Percentiles rank a stretch among this genome's conserved stretches.
Evolutionary conservation across 2,888 invertebrate species (phyloP).

Genomic region (Catocala fraxini): DNA sequence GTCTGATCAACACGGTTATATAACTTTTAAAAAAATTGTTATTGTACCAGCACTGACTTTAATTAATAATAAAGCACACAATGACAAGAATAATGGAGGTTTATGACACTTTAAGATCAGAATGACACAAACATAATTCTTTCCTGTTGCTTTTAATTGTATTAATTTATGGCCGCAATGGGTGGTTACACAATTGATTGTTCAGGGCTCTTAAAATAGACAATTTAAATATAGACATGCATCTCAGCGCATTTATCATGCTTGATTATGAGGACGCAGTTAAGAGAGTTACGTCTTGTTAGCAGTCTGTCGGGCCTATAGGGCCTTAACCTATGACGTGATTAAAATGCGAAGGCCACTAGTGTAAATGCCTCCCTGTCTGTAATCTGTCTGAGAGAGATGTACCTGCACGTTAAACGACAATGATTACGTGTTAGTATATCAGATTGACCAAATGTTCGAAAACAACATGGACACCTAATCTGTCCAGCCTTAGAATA

Average conservation of each 20-base stretch:
- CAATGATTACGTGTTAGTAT: no score
- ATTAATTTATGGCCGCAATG: constrained; percentile 77
- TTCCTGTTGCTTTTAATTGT: constrained; percentile 66
- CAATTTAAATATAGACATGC: constrained; percentile 49
- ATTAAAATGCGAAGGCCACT: no score
- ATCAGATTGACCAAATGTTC: no score
- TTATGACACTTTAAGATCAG: constrained; percentile 55
- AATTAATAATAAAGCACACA: constrained; percentile 49
- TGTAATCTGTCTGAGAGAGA: no score
- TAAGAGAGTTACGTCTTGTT: constrained; percentile 13
- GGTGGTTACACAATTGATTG: constrained; percentile 75
- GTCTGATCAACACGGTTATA: constrained; percentile 25
- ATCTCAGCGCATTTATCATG: constrained; percentile 12
- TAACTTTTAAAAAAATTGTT: constrained; percentile 40
- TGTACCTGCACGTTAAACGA: no score
- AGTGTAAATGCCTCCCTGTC: no score
- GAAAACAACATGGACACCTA: no score
- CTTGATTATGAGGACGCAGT: constrained; percentile 10
- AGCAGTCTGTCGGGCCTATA: not conserved
- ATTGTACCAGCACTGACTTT: constrained; percentile 41
- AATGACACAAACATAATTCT: constrained; percentile 44
- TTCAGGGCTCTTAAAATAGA: constrained; percentile 60
- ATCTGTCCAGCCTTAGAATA: no score
- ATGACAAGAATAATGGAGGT: constrained; percentile 50
- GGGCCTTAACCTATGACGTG: no score